Conservation (phyloP, 2,888 invertebrate genomes). For the Coleophora flavipennella region DNA sequence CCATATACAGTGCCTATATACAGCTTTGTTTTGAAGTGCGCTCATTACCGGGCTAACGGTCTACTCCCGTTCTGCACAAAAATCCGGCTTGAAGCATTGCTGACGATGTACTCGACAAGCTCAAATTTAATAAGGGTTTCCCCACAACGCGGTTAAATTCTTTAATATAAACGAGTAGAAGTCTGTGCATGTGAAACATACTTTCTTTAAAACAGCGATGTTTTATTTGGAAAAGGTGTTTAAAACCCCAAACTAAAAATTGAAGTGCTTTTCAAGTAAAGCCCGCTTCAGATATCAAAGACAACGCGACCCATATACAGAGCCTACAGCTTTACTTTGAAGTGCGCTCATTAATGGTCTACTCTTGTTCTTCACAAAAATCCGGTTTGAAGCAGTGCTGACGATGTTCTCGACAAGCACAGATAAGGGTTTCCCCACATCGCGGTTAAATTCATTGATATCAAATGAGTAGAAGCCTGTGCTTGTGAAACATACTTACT, state of each 20-base stretch:
- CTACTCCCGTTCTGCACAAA: constrained; percentile 20
- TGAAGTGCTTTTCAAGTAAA: constrained; percentile 5
- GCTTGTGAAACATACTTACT: not conserved
- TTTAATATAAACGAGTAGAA: not conserved
- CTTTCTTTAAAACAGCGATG: not conserved
- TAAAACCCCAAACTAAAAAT: not conserved
- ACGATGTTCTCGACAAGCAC: constrained; percentile 20
- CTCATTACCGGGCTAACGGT: constrained; percentile 35
- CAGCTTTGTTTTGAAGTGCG: constrained; percentile 35
- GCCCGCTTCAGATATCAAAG: constrained; percentile 32
- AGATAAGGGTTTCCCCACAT: constrained; percentile 23
- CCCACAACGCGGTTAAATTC: constrained; percentile 12
- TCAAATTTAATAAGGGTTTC: constrained; percentile 23
- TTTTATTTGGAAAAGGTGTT: too few relatives aligned
- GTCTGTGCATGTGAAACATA: not conserved
- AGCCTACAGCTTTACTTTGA: constrained; percentile 33
- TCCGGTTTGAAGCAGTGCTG: constrained; percentile 11
- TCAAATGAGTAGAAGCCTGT: not conserved
- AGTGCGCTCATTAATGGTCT: constrained; percentile 38
- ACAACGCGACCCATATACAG: constrained; percentile 13
- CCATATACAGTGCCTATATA: constrained; percentile 19
- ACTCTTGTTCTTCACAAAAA: constrained; percentile 19
- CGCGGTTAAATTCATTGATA: constrained; percentile 1
- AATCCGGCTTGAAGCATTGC: constrained; percentile 10
- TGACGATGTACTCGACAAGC: constrained; percentile 20